phyloP scores from a whole-genome alignment of 2,113 vertebrate genomes.

The Hippocampus barbouri region DNA sequence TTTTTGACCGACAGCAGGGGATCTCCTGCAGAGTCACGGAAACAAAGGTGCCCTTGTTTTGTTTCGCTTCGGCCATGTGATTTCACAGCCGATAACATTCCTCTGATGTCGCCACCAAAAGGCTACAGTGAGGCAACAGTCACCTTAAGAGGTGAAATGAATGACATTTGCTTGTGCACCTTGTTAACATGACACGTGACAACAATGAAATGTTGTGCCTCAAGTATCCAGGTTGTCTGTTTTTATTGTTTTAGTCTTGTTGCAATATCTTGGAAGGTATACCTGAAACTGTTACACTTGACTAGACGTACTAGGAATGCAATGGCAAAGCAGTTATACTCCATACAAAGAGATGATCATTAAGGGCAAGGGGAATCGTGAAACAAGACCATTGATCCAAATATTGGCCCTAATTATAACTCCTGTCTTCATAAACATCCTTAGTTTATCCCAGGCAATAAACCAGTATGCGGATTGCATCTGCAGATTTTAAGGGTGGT shows the following conservation, averaged over 20 bases:
- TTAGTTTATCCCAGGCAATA: no score
- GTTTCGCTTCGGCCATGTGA: constrained; percentile 40
- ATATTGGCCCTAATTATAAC: no score
- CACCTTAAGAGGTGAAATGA: not conserved
- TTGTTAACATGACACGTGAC: not conserved
- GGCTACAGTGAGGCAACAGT: constrained; percentile 8
- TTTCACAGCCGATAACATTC: constrained; percentile 57
- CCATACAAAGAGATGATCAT: not conserved
- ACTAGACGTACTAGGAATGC: no score
- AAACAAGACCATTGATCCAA: not conserved
- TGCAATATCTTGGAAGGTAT: not conserved
- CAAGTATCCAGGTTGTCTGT: not conserved
- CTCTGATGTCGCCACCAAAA: constrained; percentile 36
- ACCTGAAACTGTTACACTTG: not conserved
- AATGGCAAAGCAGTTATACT: not conserved
- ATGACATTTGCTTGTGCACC: not conserved
- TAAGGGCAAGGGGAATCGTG: not conserved
- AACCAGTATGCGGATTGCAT: no score
- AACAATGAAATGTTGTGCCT: not conserved
- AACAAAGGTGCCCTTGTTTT: constrained; percentile 57
- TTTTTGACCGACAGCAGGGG: constrained; percentile 43
- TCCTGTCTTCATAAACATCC: no score
- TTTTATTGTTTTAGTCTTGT: not conserved
- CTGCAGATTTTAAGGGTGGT: no score
- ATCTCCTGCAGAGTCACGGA: constrained; percentile 40